Conservation (phyloP, 2,888 invertebrate species). For the Spisula solida region DNA sequence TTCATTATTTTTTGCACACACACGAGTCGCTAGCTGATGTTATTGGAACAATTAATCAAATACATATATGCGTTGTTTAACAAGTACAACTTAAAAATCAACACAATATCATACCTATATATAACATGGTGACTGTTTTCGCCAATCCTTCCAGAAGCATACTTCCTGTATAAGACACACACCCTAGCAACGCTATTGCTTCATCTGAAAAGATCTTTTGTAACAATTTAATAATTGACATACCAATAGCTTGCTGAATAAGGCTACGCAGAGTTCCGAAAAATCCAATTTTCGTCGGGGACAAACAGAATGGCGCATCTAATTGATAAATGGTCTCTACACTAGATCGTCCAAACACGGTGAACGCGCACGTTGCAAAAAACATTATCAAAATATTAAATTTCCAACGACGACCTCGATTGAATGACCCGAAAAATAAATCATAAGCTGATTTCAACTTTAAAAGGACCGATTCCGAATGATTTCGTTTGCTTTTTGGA, state of each 20-base stretch:
- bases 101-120: constrained; percentile 45
- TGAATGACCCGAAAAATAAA: constrained; percentile 61
- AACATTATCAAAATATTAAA: constrained; percentile 61
- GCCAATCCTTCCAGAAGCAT: constrained; percentile 67
- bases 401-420: constrained; percentile 68
- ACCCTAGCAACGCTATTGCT: constrained; percentile 68
- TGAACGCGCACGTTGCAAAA: constrained; percentile 57
- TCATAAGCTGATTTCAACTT: constrained; percentile 55
- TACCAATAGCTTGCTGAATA: constrained; percentile 54
- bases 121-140: constrained; percentile 47
- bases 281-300: constrained; percentile 66
- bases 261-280: constrained; percentile 57
- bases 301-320: constrained; percentile 75
- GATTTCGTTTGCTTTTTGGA: constrained; percentile 47
- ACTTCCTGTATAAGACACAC: constrained; percentile 52
- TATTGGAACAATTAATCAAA: too few relatives aligned
- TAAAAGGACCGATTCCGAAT: constrained; percentile 21
- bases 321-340: constrained; percentile 72
- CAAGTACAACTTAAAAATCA: not conserved
- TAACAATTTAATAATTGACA: constrained; percentile 67
- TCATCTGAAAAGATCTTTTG: constrained; percentile 69
- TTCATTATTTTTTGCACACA: too few relatives aligned
- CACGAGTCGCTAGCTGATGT: too few relatives aligned
- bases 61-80: not conserved
- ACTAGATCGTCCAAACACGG: constrained; percentile 58